phyloP scores from a whole-genome alignment of 2,797 vertebrate species.

The Myoxocephalus aenaeus region DNA sequence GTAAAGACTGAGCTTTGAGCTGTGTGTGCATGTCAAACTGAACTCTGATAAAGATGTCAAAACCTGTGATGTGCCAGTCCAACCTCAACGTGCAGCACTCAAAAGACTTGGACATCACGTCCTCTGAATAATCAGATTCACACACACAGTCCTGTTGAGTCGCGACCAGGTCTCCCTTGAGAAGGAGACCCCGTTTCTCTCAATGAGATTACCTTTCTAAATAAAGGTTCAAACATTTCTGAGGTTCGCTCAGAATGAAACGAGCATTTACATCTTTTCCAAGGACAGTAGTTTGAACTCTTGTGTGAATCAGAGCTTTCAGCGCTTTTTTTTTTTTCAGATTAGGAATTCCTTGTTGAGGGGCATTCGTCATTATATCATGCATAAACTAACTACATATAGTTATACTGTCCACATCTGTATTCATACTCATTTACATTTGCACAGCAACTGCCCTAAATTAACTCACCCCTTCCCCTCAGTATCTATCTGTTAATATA shows the following conservation, averaged over 20 bases:
- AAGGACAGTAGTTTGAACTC: background rate
- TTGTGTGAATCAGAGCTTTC: background rate
- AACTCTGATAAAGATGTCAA: slow-evolving; percentile 10
- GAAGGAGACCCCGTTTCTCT: background rate
- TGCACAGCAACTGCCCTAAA: background rate
- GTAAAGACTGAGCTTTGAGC: slow-evolving; percentile 17
- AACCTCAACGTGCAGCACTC: slow-evolving; percentile 13
- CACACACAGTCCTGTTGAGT: background rate
- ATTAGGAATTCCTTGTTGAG: background rate
- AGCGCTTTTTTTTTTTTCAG: background rate
- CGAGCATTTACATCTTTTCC: background rate
- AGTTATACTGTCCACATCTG: slow-evolving; percentile 1
- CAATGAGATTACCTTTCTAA: background rate
- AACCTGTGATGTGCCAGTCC: slow-evolving; percentile 4
- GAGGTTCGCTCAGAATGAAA: background rate
- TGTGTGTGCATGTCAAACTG: background rate
- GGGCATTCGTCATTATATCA: background rate
- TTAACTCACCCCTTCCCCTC: background rate
- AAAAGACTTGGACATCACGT: slow-evolving; percentile 3
- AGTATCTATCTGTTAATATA: background rate
- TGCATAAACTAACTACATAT: background rate
- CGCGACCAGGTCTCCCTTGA: background rate
- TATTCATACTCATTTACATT: slow-evolving; percentile 13
- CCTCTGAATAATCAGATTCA: background rate
- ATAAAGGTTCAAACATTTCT: background rate